A percentile compares a stretch with the other conserved stretches of the same genome.
These are phyloP conservation scores for Masticophis lateralis DNA, from an alignment of 2,797 vertebrate species.

Conservation along the genomic window DNA sequence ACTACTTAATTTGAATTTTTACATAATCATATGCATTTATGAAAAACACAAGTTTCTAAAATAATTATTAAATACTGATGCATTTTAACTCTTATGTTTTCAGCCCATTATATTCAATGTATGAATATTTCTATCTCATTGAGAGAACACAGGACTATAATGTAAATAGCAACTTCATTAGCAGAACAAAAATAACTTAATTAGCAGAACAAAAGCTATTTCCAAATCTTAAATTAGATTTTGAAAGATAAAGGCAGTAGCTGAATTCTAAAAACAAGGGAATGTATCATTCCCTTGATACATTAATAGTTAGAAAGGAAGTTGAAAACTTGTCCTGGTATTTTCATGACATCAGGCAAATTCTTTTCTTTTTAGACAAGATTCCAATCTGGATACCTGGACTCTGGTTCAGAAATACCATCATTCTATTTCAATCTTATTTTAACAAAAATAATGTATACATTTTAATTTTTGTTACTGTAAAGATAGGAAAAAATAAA, in stretches of 20 bases:
- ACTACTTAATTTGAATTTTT: background rate
- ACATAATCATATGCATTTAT: background rate
- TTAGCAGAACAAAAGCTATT: conserved; percentile 18
- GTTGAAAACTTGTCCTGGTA: conserved; percentile 76
- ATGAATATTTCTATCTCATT: background rate
- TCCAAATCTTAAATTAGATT: conserved; percentile 36
- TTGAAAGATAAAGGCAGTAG: conserved; percentile 22
- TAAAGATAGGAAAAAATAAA: conserved; percentile 22
- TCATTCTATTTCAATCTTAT: conserved; percentile 22
- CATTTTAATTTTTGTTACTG: background rate
- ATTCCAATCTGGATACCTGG: conserved; percentile 73
- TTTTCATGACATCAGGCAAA: conserved; percentile 81
- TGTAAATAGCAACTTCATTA: background rate
- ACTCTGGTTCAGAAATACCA: conserved; percentile 37
- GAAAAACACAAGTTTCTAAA: background rate
- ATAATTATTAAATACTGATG: background rate
- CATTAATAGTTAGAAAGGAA: conserved; percentile 74
- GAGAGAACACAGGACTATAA: background rate
- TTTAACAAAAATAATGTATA: background rate
- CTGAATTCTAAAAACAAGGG: conserved; percentile 54
- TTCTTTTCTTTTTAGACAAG: conserved; percentile 72
- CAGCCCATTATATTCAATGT: background rate
- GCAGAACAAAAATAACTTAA: background rate
- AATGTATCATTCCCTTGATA: conserved; percentile 71
- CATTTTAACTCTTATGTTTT: background rate